These are phyloP conservation scores for Leptinotarsa peninsularis DNA, from an alignment of 2,888 invertebrate species.

Conservation along the genomic window DNA sequence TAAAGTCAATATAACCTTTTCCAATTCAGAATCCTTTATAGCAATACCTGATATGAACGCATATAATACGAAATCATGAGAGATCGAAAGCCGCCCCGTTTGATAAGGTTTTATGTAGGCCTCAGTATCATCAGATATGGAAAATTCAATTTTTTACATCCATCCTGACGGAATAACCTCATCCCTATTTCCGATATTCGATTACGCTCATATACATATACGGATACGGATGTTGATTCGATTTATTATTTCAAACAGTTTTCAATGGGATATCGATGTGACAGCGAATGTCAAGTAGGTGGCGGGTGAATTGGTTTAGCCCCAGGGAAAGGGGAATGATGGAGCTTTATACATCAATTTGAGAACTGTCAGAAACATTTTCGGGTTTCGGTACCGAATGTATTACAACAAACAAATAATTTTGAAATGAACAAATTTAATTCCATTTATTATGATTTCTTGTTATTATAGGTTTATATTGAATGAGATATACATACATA, in stretches of 20 bases:
- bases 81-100: constrained; percentile 10
- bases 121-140: not conserved
- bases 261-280: constrained; percentile 7
- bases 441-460: too few relatives aligned
- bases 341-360: not conserved
- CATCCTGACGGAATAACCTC: constrained; percentile 16
- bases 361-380: too few relatives aligned
- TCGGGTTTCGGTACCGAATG: too few relatives aligned
- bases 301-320: not conserved
- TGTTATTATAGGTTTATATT: too few relatives aligned
- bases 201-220: constrained; percentile 10
- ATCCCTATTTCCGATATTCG: constrained; percentile 13
- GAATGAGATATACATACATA: too few relatives aligned
- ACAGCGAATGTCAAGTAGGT: constrained; percentile 1
- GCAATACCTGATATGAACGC: constrained; percentile 18
- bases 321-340: not conserved
- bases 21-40: not conserved
- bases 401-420: too few relatives aligned
- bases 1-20: not conserved
- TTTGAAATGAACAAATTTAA: too few relatives aligned
- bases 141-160: constrained; percentile 22
- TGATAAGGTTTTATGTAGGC: constrained; percentile 23
- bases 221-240: constrained; percentile 8
- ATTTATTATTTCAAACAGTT: constrained; percentile 13
- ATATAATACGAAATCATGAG: constrained; percentile 18